Conservation (phyloP, 2,113 vertebrate genomes). For the Colius striatus region DNA sequence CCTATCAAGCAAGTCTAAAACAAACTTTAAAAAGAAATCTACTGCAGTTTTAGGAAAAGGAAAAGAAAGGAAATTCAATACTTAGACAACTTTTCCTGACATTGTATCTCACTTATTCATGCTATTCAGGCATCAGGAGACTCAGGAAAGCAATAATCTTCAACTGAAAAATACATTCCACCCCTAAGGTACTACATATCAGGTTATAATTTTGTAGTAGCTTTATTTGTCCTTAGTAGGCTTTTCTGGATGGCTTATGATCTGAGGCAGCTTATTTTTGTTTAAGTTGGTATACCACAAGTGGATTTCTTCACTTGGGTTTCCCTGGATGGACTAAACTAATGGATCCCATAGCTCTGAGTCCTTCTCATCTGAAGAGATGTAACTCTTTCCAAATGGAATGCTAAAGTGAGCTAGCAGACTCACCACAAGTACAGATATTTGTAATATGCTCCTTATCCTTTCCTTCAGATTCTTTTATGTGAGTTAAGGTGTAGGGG, state of each 20-base stretch:
- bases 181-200: neutral
- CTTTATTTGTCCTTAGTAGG: neutral
- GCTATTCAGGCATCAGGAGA: neutral
- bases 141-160: neutral
- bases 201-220: neutral
- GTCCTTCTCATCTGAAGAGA: neutral
- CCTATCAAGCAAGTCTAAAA: neutral
- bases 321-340: neutral
- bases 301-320: neutral
- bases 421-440: neutral
- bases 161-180: neutral
- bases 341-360: neutral
- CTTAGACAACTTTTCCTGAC: neutral
- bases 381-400: neutral
- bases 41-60: neutral
- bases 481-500: accelerated
- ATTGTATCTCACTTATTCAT: neutral
- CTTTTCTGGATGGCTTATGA: neutral
- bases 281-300: neutral
- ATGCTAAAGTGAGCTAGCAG: neutral
- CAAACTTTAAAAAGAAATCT: neutral
- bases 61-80: neutral
- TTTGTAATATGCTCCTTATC: neutral
- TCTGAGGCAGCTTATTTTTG: neutral
- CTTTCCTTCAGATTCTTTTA: neutral